Evolutionary conservation across 2,888 invertebrate species (phyloP), one percentile per base, ranked within the genome.

Genomic region (Erannis defoliaria): DNA sequence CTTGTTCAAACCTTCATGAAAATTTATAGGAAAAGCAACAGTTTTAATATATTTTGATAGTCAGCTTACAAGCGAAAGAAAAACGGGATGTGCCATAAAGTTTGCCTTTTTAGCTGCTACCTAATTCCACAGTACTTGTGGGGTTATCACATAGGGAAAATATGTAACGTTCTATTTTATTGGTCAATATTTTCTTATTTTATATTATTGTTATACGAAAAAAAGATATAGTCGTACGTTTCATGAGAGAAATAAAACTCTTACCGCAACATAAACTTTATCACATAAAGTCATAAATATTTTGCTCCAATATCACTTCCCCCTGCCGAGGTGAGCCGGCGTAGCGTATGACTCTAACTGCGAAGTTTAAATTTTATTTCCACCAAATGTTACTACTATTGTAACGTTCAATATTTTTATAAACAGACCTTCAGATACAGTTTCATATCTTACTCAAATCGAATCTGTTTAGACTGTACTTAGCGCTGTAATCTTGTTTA

Each of bases 241-340:
- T 84, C 83, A 82, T 70, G 81, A 79, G 80, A 77, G 81, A 79
- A 85, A 89, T 88, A 88, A 88, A 88, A 88, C 84, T 88, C 86
- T 89, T 88, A 86, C 88, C 85, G 88, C 85, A 78, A 84, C 86
- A 86, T 89, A 88, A 89, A 88, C 73, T 88, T 88, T 88, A 88
- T 88, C 86, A 89, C 86, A 84, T 84, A 74, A 81, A 84, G 85
- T 83, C 85, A 85, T 88, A 88, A 89, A 89, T 88, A 88, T 87
- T 86, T 84, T 84, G 85, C 83, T 82, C 80, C 85, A 83, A 85
- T 86, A 85, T 82, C 81, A 80, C 78, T 85, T 82, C 74, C 78
- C 76, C 75, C 74, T 71, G 60, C 68, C 65, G 72, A 75, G 78
- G 76, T 74, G 77, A 71, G 75, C 71, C 69, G 74, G 46, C 49